These are phyloP conservation scores for Hyperoplus lanceolatus DNA, from an alignment of 2,797 vertebrate genomes.

Conservation along the genomic window DNA sequence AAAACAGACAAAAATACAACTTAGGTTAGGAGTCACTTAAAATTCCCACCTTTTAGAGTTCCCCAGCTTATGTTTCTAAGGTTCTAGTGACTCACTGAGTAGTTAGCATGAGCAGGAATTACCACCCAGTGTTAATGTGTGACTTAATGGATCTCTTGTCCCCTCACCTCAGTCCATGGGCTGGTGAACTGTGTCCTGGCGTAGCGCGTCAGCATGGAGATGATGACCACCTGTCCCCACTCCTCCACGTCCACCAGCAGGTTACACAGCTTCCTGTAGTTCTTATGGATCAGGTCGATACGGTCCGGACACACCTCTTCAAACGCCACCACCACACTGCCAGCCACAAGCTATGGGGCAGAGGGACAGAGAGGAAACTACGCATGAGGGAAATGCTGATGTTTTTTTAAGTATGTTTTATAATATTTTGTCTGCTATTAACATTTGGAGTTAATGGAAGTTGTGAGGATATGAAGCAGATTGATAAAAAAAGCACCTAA, in stretches of 20 bases:
- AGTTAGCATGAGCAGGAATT: not conserved
- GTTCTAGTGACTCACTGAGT: not conserved
- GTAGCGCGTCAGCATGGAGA: constrained; percentile 97
- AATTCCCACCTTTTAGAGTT: too few relatives aligned
- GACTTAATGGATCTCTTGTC: not conserved
- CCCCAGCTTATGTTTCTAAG: too few relatives aligned
- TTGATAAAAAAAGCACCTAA: not conserved
- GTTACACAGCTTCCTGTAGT: constrained; percentile 97
- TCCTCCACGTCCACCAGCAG: constrained; percentile 98
- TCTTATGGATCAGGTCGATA: constrained; percentile 98
- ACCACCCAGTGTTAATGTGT: not conserved
- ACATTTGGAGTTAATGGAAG: constrained; percentile 17
- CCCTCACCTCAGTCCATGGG: constrained; percentile 93
- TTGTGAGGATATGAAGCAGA: not conserved
- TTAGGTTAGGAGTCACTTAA: too few relatives aligned
- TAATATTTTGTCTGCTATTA: not conserved
- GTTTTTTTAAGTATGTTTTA: not conserved
- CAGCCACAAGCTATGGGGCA: constrained; percentile 91
- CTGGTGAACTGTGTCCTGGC: constrained; percentile 95
- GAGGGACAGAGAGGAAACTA: not conserved
- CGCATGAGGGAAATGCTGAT: not conserved
- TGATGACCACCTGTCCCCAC: constrained; percentile 99
- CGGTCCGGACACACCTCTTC: constrained; percentile 98
- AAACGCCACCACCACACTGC: constrained; percentile 98
- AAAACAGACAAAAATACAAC: too few relatives aligned